phyloP scores from a whole-genome alignment of 2,797 vertebrate species.

The Sebastes paucispinis region DNA sequence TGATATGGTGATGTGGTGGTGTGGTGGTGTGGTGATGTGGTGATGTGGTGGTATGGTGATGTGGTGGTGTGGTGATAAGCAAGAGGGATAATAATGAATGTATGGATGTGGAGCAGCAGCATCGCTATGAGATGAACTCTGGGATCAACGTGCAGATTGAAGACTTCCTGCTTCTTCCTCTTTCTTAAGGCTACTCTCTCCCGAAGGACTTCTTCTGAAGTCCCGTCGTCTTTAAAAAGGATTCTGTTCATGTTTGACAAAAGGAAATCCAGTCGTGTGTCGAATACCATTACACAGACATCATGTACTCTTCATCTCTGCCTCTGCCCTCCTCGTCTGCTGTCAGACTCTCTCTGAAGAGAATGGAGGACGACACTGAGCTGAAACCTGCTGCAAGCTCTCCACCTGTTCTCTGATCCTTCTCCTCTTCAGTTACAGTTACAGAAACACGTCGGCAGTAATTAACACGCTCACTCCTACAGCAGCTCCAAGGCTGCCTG shows the following conservation, averaged over 20 bases:
- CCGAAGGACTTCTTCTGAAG: slow-evolving; percentile 23
- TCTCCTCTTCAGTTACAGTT: neutral
- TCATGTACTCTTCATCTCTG: slow-evolving; percentile 2
- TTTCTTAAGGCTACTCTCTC: slow-evolving; percentile 15
- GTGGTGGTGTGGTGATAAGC: neutral
- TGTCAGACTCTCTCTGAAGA: neutral
- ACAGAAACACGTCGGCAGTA: neutral
- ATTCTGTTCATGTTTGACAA: slow-evolving; percentile 42
- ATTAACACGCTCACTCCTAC: neutral
- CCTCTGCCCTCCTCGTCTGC: neutral
- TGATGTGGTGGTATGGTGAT: no score
- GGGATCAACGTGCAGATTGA: neutral
- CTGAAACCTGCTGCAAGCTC: neutral
- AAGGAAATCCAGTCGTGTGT: slow-evolving; percentile 18
- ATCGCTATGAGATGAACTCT: neutral
- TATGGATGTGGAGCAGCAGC: slow-evolving; percentile 30
- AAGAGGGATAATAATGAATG: neutral
- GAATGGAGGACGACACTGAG: neutral
- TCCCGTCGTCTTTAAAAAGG: slow-evolving; percentile 31
- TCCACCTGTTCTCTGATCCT: neutral
- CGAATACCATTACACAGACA: slow-evolving; percentile 15
- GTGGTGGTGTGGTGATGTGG: no score
- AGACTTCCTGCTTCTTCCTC: slow-evolving; percentile 7
- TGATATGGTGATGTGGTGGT: no score
- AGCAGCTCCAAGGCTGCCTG: neutral